These are phyloP conservation scores for Sorex fumeus DNA, from an alignment of 2,113 vertebrate species.

Conservation along the genomic window DNA sequence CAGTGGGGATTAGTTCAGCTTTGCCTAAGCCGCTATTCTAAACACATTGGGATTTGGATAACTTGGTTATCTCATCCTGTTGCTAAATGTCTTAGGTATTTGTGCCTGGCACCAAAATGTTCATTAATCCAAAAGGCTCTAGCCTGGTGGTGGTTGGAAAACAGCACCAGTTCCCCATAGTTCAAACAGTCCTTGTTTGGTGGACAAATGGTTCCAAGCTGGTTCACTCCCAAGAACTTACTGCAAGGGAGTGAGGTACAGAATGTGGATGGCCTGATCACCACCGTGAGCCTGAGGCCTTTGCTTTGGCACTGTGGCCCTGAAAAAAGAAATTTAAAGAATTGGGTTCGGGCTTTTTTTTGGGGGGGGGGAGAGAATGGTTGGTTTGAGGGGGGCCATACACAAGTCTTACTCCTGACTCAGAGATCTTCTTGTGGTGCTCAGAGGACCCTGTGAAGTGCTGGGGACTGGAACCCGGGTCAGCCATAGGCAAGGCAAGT, in stretches of 20 bases:
- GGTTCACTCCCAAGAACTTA: conserved; percentile 57
- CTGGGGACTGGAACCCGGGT: no score
- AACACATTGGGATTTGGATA: conserved; percentile 73
- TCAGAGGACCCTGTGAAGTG: no score
- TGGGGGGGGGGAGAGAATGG: no score
- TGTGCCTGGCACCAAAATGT: conserved; percentile 65
- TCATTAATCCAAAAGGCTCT: conserved; percentile 67
- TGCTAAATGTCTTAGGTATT: conserved; percentile 72
- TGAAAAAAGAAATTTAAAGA: no score
- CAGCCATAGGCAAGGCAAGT: no score
- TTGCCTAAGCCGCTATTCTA: conserved; percentile 59
- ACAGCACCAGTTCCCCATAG: background rate
- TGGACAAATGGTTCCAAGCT: conserved; percentile 59
- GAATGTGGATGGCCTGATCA: no score
- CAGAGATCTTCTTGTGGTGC: no score
- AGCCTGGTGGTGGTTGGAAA: conserved; percentile 41
- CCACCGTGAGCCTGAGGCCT: no score
- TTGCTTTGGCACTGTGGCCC: no score
- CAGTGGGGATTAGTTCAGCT: background rate
- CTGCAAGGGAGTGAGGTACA: conserved; percentile 19
- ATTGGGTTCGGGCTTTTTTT: no score
- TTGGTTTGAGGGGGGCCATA: no score
- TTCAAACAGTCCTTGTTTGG: conserved; percentile 57
- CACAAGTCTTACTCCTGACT: no score
- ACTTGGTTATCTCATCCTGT: conserved; percentile 69